Conservation (phyloP, 2,113 vertebrate genomes). For the Uropsilus gracilis region DNA sequence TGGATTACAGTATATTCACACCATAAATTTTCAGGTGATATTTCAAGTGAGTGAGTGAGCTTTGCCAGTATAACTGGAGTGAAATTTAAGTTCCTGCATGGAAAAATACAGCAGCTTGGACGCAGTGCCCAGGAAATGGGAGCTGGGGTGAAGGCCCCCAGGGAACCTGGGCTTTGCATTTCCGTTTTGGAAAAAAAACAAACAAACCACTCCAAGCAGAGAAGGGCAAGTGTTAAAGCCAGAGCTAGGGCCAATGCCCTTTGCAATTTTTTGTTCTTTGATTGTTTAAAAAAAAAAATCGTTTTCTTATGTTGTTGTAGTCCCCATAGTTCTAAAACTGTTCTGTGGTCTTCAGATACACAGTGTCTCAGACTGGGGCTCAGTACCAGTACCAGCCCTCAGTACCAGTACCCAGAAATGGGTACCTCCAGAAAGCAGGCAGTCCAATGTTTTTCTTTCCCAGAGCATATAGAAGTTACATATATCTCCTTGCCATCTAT, state of each 20-base stretch:
- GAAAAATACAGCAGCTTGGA: background rate
- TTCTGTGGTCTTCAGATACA: background rate
- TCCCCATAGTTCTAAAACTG: background rate
- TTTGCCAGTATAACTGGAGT: background rate
- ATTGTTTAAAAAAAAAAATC: no score
- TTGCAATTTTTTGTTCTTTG: no score
- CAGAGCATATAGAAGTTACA: background rate
- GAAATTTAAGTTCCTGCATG: background rate
- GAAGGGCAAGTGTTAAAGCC: background rate
- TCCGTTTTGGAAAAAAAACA: background rate
- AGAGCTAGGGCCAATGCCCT: background rate
- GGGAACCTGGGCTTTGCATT: background rate
- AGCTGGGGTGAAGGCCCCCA: no score
- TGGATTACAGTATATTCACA: background rate
- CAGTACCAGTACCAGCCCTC: background rate
- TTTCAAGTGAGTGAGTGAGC: background rate
- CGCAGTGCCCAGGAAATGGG: background rate
- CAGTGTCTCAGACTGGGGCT: no score
- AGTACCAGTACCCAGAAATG: background rate
- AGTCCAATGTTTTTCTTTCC: background rate
- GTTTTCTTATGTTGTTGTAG: no score
- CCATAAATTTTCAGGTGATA: background rate
- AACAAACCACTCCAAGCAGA: background rate
- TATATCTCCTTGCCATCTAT: background rate
- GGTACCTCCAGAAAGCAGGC: background rate